These are phyloP conservation scores for Lacerta viridis DNA, from an alignment of 2,797 vertebrate species.

Conservation along the genomic window DNA sequence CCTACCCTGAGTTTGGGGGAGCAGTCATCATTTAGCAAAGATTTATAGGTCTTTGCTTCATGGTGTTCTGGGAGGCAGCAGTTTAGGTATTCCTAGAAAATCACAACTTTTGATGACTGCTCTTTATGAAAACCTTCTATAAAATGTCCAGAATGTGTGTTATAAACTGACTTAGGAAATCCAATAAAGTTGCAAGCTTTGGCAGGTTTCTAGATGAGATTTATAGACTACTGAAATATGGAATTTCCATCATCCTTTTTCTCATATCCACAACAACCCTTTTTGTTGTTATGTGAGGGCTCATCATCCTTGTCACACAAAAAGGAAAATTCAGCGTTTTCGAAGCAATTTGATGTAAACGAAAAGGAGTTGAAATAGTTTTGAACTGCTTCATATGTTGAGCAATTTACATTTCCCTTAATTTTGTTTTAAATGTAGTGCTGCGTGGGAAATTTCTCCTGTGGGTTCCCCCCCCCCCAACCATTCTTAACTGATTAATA, in stretches of 20 bases:
- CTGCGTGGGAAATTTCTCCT: too few species aligned
- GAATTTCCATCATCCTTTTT: slow-evolving; percentile 74
- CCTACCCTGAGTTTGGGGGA: slow-evolving; percentile 55
- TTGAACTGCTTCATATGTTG: slow-evolving; percentile 4
- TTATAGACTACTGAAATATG: slow-evolving; percentile 77
- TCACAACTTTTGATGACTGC: slow-evolving; percentile 62
- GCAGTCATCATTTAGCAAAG: slow-evolving; percentile 39
- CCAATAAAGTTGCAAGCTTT: slow-evolving; percentile 71
- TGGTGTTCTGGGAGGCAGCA: slow-evolving; percentile 39
- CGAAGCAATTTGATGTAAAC: slow-evolving; percentile 24
- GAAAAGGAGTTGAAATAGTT: slow-evolving; percentile 11
- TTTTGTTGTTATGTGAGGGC: slow-evolving; percentile 50
- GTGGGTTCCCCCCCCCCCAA: too few species aligned
- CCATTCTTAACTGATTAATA: too few species aligned
- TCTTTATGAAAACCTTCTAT: slow-evolving; percentile 69
- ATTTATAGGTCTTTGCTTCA: slow-evolving; percentile 66
- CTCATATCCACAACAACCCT: slow-evolving; percentile 66
- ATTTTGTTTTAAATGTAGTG: slow-evolving; percentile 45
- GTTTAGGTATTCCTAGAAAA: slow-evolving; percentile 73
- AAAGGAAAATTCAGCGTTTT: slow-evolving; percentile 45
- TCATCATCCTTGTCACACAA: slow-evolving; percentile 66
- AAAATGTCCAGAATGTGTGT: slow-evolving; percentile 70
- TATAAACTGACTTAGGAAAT: slow-evolving; percentile 76
- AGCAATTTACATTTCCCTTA: slow-evolving; percentile 39
- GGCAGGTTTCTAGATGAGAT: slow-evolving; percentile 74